These are phyloP conservation scores for Scaptomyza hsui DNA, from an alignment of 1,140 invertebrate genomes.

Conservation along the genomic window DNA sequence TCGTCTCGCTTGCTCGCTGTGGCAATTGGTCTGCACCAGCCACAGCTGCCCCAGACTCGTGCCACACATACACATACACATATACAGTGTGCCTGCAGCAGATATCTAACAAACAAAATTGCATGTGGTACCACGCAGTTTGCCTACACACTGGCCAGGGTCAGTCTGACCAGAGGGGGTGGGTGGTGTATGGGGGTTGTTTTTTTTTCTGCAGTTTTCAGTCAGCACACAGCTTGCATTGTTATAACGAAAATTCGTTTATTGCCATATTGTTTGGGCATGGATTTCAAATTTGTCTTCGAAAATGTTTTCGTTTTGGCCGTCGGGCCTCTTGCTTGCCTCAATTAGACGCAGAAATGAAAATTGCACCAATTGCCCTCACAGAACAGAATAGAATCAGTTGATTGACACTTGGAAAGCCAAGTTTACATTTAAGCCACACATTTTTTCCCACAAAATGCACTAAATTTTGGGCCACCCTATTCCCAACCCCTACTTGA, in stretches of 20 bases:
- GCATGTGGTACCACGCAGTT: slow-evolving; percentile 65
- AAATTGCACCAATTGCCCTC: slow-evolving; percentile 1
- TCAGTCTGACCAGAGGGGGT: neutral
- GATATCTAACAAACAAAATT: slow-evolving; percentile 50
- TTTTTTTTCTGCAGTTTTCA: slow-evolving; percentile 10
- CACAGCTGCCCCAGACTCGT: slow-evolving; percentile 3
- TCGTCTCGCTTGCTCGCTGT: neutral
- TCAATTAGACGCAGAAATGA: slow-evolving; percentile 5
- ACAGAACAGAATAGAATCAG: neutral
- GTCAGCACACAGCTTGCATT: slow-evolving; percentile 37
- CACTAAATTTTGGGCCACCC: no score
- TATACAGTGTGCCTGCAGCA: slow-evolving; percentile 14
- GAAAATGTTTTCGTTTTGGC: slow-evolving; percentile 21
- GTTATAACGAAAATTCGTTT: slow-evolving; percentile 68
- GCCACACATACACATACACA: slow-evolving; percentile 4
- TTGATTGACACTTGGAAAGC: neutral
- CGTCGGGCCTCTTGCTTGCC: slow-evolving; percentile 8
- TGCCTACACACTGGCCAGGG: slow-evolving; percentile 15
- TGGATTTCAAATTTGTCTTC: slow-evolving; percentile 62
- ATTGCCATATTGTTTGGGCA: slow-evolving; percentile 66
- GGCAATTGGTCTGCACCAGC: neutral
- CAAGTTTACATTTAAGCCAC: no score
- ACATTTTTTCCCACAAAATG: no score
- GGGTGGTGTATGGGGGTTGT: neutral
- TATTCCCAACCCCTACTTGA: no score